Evolutionary conservation across 2,797 vertebrate genomes (phyloP).

Genomic region (Pseudochirops cupreus): DNA sequence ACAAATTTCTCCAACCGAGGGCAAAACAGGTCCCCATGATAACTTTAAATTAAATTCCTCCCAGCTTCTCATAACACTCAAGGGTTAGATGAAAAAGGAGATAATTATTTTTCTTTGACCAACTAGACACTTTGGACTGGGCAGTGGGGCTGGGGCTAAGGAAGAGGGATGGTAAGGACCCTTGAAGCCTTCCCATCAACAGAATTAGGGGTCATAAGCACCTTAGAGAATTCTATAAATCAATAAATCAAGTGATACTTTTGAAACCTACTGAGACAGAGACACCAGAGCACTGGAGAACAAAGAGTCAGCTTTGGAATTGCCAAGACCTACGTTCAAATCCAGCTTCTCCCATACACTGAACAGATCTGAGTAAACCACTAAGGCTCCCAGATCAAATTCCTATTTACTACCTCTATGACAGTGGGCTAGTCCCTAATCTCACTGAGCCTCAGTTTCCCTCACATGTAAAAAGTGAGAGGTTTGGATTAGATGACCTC

Average conservation of each 20-base stretch:
- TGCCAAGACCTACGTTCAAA: not conserved
- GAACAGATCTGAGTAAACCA: not conserved
- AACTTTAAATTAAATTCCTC: constrained; percentile 40
- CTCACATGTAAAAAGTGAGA: not conserved
- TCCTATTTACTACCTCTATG: not conserved
- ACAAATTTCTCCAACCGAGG: constrained; percentile 49
- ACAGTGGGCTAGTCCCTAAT: not conserved
- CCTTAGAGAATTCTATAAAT: not conserved
- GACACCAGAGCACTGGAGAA: not conserved
- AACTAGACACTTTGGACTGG: not conserved
- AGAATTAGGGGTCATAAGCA: not conserved
- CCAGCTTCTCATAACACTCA: not conserved
- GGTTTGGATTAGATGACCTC: not conserved
- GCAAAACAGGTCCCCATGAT: not conserved
- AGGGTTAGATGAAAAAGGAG: not conserved
- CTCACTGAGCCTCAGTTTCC: not conserved
- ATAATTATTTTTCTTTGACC: not conserved
- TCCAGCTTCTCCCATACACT: not conserved
- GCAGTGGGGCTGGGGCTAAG: not conserved
- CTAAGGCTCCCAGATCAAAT: not conserved
- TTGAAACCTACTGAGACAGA: not conserved
- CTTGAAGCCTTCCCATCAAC: not conserved
- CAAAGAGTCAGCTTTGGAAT: not conserved
- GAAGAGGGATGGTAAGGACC: not conserved
- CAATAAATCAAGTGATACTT: constrained; percentile 1